phyloP scores from a whole-genome alignment of 2,888 invertebrate species.

The Galeruca laticollis region DNA sequence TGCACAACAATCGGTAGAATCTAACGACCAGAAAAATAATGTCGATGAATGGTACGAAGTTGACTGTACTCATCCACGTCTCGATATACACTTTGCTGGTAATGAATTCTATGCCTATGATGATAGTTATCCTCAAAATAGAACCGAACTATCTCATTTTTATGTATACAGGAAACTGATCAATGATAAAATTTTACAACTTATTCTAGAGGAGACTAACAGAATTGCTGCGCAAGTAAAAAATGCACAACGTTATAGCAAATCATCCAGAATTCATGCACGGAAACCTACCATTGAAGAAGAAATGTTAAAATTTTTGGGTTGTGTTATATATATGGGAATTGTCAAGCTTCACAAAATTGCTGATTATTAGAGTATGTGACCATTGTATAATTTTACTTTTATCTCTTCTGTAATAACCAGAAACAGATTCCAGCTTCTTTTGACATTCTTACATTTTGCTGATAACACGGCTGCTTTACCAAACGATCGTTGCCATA shows the following conservation, averaged over 20 bases:
- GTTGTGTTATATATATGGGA: background rate
- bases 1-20: no score
- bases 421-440: background rate
- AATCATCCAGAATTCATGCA: background rate
- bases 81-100: background rate
- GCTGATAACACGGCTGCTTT: background rate
- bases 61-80: no score
- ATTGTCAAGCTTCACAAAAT: background rate
- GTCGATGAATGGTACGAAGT: no score
- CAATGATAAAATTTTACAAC: background rate
- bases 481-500: background rate
- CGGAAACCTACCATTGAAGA: slow-evolving; percentile 1
- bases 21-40: no score
- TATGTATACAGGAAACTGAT: slow-evolving; percentile 3
- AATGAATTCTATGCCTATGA: background rate
- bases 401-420: slow-evolving; percentile 5
- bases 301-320: background rate
- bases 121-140: background rate
- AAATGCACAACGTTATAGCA: slow-evolving; percentile 6
- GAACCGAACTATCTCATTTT: background rate
- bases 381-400: slow-evolving; percentile 4
- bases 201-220: background rate
- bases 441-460: background rate
- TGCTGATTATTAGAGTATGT: slow-evolving; percentile 1
- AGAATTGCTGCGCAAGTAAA: background rate